Evolutionary conservation across 2,113 vertebrate species (phyloP), one percentile per base, ranked within the genome.

Genomic region (Rhegmatorhina hoffmannsi): DNA sequence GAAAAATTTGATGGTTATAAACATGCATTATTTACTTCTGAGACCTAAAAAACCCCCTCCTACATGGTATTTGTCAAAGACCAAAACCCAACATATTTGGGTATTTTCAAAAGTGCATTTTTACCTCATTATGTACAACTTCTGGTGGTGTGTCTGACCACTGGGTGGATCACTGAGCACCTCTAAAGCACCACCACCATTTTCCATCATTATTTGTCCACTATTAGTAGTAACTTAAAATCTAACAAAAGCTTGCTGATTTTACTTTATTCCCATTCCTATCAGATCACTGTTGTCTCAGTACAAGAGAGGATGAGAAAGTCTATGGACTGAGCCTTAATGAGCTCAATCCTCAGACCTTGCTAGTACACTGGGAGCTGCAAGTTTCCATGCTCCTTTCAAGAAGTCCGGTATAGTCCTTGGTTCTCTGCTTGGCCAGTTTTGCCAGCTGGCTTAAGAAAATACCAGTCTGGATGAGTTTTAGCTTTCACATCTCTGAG

Each of bases 21-120:
- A 88, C 5, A 53, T 86, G 6, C 66, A 66, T 92, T 94, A 91
- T 90, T 96, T 95, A 94, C 85, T 95, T 94, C 60, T 66, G 86
- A 87, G 91, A 78, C 14, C 4, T 90, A 91, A 96, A 91, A 79
- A 56, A 8, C 13, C 43, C 23, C 24, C n/a, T 43, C 63, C 90
- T 95, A 74, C 29, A 28, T 47, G 87, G 50, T 92, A 92, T 93
- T 96, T 90, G 62, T 82, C 75, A 88, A 87, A 76, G 56, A 21
- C 73, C 73, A 90, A 81, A 73, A 58, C 43, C 66, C 31, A 47
- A 8, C 38, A 34, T 52, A 62, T 40, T 89, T 89, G 66, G 84
- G 60, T 79, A 90, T 95, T 97, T 94, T 40, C 76, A 96, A 84
- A 77, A 67, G n/a, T 16, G 13, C 26, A 7, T 81, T 92, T 89